Evolutionary conservation across 2,113 vertebrate genomes (phyloP), one percentile per base, ranked within the genome.

Genomic region (Fulmarus glacialis): DNA sequence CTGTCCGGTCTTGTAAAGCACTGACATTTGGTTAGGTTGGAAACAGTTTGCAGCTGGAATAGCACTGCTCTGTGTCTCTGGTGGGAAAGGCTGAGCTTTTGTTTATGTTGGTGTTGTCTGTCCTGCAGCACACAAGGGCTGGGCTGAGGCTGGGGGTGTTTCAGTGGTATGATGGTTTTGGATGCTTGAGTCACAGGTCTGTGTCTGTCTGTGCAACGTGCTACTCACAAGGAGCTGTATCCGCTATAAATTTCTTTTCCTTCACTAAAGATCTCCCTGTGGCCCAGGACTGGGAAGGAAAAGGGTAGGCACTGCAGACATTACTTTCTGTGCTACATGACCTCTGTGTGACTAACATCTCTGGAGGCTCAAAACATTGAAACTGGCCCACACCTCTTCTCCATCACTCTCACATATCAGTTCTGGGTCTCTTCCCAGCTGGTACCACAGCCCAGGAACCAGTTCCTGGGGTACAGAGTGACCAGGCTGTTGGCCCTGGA

Each of bases 21-120:
- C 32, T 94, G 78, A 83, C 85, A 77, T 88, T 94, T 80, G 87
- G 62, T 80, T 82, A 58, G 53, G 45, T 14, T 89, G 84, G 78
- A 94, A 93, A 78, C 34, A 40, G 55, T 74, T 59, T 86, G 75
- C 72, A 84, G 83, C 22, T 95, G 81, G 68, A 82, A 72, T 22
- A 85, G 84, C n/a, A 26, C 32, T 52, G 45, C 13, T 85, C 82
- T 43, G 14, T 87, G 52, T 52, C 74, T 87, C 71, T 85, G 78
- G 52, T 93, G 78, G 64, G 64, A 91, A 90, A 90, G 48, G 40
- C 82, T 94, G 92, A 90, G 66, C 52, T 93, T 73, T 85, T 95
- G 80, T 96, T 96, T 79, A 5, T 72, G 66, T 72, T 80, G 78
- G 29, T 91, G 82, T 11, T 94, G 81, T 82, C 87, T 80, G 70